Conservation (phyloP, 2,888 invertebrate species). For the Mycalesis mineus region DNA sequence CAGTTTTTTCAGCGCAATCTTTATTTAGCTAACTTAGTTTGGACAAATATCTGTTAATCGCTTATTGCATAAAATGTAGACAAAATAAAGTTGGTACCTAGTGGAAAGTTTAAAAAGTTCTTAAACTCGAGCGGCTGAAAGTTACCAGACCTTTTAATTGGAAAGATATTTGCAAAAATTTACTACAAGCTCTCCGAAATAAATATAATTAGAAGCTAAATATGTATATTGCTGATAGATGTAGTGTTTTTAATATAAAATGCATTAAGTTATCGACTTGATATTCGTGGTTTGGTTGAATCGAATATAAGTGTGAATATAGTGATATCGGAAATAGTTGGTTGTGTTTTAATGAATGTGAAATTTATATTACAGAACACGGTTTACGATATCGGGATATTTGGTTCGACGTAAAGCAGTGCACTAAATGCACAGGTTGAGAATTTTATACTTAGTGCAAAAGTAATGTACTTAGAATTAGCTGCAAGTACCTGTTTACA, state of each 20-base stretch:
- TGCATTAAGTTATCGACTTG: not conserved
- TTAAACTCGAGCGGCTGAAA: not conserved
- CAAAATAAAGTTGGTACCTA: not conserved
- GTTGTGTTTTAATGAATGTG: not conserved
- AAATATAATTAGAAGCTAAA: not conserved
- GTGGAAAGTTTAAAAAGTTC: not conserved
- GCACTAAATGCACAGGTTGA: not conserved
- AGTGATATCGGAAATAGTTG: not conserved
- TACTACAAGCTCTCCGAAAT: conserved; percentile 3
- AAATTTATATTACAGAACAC: not conserved
- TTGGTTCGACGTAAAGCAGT: not conserved
- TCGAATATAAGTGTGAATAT: too few relatives aligned
- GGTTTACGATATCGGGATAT: not conserved
- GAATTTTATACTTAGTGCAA: too few relatives aligned
- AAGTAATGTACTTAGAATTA: too few relatives aligned
- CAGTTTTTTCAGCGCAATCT: too few relatives aligned
- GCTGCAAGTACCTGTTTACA: too few relatives aligned
- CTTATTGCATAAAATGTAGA: not conserved
- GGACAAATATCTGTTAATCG: too few relatives aligned
- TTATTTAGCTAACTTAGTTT: not conserved
- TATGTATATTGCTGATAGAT: not conserved
- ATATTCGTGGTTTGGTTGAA: too few relatives aligned
- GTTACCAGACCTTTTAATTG: not conserved
- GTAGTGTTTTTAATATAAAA: not conserved
- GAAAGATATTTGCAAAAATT: not conserved